phyloP scores from a whole-genome alignment of 2,797 vertebrate genomes.

The Melanotaenia trifasciata region DNA sequence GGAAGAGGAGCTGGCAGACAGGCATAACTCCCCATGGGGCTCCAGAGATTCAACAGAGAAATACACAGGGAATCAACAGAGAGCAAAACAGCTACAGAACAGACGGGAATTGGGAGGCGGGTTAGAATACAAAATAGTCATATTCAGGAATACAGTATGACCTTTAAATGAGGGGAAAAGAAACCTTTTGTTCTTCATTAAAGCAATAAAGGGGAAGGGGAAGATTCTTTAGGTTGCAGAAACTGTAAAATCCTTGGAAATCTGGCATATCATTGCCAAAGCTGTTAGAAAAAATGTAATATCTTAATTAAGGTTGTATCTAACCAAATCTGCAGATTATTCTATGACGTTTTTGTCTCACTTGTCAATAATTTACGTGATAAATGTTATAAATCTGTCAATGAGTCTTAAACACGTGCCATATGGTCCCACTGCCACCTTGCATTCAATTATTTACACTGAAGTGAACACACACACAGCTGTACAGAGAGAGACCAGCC shows the following conservation, averaged over 20 bases:
- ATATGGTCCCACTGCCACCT: too few species aligned
- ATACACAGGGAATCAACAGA: constrained; percentile 30
- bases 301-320: neutral
- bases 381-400: neutral
- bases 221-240: neutral
- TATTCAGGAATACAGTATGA: neutral
- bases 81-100: constrained; percentile 24
- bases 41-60: constrained; percentile 24
- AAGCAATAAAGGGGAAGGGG: neutral
- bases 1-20: constrained; percentile 39
- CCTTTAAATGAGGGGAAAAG: neutral
- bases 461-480: neutral
- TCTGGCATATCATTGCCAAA: neutral
- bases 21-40: constrained; percentile 23
- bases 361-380: neutral
- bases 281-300: neutral
- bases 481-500: constrained; percentile 15
- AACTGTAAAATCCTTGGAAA: neutral
- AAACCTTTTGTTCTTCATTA: neutral
- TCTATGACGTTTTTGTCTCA: neutral
- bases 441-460: neutral
- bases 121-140: neutral
- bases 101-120: neutral
- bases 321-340: neutral
- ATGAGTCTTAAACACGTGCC: too few species aligned